Conservation (phyloP, 2,113 vertebrate genomes). For the Eudorcas thomsonii region DNA sequence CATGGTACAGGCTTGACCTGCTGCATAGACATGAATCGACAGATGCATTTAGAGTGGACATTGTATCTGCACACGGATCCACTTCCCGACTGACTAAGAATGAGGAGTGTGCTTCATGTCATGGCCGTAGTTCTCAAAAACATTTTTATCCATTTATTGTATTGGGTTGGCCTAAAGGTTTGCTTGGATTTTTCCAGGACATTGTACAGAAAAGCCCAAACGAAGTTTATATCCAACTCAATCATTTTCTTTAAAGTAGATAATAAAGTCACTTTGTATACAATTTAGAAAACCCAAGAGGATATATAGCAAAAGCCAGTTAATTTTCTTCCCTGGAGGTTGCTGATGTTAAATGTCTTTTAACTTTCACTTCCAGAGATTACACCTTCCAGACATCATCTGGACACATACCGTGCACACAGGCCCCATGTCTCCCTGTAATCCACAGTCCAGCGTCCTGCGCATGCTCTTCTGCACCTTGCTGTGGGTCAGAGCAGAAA, state of each 20-base stretch:
- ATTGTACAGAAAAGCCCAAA: background rate
- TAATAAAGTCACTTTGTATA: background rate
- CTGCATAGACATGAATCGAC: fast-evolving
- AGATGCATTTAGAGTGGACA: background rate
- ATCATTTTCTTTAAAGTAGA: background rate
- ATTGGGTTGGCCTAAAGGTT: background rate
- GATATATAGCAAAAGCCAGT: background rate
- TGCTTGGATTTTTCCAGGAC: background rate
- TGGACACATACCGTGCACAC: background rate
- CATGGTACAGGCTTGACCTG: background rate
- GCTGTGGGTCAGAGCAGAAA: no score
- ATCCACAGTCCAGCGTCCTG: no score
- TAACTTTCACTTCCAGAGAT: background rate
- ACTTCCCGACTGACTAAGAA: background rate
- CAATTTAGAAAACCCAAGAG: background rate
- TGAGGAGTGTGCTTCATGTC: fast-evolving
- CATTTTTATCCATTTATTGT: background rate
- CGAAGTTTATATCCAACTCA: background rate
- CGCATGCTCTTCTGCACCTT: fast-evolving
- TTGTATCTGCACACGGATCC: background rate
- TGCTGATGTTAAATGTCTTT: background rate
- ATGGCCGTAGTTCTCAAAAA: background rate
- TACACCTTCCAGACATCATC: background rate
- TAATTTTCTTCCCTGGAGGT: background rate
- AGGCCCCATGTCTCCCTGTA: fast-evolving